Evolutionary conservation across 2,888 invertebrate genomes (phyloP).

Genomic region (Listrodromus nycthemerus): DNA sequence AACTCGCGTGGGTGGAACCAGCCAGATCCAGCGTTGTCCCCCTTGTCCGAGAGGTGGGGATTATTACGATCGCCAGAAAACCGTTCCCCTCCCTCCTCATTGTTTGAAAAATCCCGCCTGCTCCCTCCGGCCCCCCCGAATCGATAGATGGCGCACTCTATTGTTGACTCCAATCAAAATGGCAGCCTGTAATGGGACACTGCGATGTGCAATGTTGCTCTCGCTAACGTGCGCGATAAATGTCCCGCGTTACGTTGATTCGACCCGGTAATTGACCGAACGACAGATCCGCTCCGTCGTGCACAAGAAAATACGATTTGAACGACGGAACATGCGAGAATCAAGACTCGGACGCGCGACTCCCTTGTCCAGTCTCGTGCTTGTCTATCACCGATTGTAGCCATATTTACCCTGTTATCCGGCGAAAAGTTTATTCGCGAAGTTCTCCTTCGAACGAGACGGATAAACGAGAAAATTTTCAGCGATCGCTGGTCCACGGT

Average conservation of each 20-base stretch:
- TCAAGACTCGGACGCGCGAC: conserved; percentile 52
- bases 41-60: conserved; percentile 14
- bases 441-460: conserved; percentile 10
- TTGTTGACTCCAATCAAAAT: conserved; percentile 85
- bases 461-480: conserved; percentile 11
- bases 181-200: conserved; percentile 79
- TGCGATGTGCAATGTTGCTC: conserved; percentile 75
- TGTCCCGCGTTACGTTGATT: conserved; percentile 69
- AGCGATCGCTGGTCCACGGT: background rate
- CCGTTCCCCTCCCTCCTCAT: conserved; percentile 63
- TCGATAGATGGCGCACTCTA: conserved; percentile 88
- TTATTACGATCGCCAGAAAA: conserved; percentile 57
- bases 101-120: conserved; percentile 75
- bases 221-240: conserved; percentile 72
- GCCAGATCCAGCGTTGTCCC: background rate
- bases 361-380: conserved; percentile 63
- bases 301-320: background rate
- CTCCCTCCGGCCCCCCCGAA: conserved; percentile 67
- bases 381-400: conserved; percentile 68
- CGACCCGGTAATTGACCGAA: conserved; percentile 62
- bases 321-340: conserved; percentile 31
- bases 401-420: conserved; percentile 76
- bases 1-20: conserved; percentile 48
- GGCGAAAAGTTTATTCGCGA: conserved; percentile 36
- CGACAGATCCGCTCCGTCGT: background rate